Evolutionary conservation across 2,113 vertebrate genomes (phyloP), one percentile per base, ranked within the genome.

Genomic region (Carollia perspicillata): DNA sequence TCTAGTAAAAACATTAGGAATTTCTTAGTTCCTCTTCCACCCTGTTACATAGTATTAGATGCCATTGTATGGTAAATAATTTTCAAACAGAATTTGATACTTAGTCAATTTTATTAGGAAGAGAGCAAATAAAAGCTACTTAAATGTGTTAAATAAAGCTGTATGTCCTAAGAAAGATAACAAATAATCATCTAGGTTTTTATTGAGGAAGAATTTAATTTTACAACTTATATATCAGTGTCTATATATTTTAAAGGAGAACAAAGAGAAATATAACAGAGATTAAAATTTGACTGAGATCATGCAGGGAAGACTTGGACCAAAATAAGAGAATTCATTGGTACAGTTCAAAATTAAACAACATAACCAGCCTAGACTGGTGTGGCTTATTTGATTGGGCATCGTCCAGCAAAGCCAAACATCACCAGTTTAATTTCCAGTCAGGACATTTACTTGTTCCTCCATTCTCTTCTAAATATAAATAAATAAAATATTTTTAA

Each of bases 171-270:
- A 77, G 58, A 95, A 11, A 58, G 93, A 89, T 79, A 88, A 63
- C 68, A 83, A 94, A 81, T 77, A 60, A 81, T 87, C 3, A 2
- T 42, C 66, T 65, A 63, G 17, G 26, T 92, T 79, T 96, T 86
- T 35, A 89, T 20, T 93, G 53, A 89, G 63, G 1, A 26, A 40
- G 30, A 58, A 13, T 71, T 90, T 78, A 53, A 5, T 89, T 96
- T 68, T 84, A 53, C 86, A 89, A 53, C 53, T 86, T 81, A 33
- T 55, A 72, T 6, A 65, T 84, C 88, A 77, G 33, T 71, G 26
- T 90, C 28, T 40, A 72, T 78, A 65, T 72, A 86, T 81, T 72
- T 92, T 94, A 89, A 97, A 90, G 60, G 74, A 93, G 18, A 90
- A 42, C 2, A 68, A 92, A 90, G 28, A 55, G 17, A 93, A 85